Evolutionary conservation across 2,797 vertebrate genomes (phyloP), one percentile per base, ranked within the genome.

Genomic region (Etheostoma perlongum): DNA sequence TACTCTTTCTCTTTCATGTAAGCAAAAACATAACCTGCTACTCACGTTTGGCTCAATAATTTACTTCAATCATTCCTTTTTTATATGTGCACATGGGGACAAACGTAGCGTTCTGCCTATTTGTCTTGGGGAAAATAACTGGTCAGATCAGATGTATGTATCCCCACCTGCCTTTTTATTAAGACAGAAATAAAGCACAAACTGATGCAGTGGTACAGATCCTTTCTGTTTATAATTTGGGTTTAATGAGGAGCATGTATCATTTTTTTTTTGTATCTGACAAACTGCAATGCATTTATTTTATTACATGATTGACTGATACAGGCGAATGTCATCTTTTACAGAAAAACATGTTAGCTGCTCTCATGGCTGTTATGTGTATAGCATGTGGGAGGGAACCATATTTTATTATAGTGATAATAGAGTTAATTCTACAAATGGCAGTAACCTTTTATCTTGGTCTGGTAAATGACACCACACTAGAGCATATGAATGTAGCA

Each of bases 181-280:
- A 72, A 74, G 59, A 78, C 21, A 68, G 57, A 68, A 79, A 81
- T 57, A 44, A 67, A 69, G 21, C 21, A 30, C 42, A 40, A 63
- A 77, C 21, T 77, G 69, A 60, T 52, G 76, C 36, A 59, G n/a
- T 58, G 57, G n/a, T 54, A 40, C 19, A 80, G 67, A 82, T 67
- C 42, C 6, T 33, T 36, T 69, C 63, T 58, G 52, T 83, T 79
- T 67, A 55, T 85, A 80, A 84, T 89, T 25, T 54, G 59, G 59
- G 86, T 86, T 88, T 86, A 85, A 93, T 86, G 78, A 89, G 80
- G 72, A 27, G 13, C 75, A 79, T 85, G 51, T 30, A 76, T 84
- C 72, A 81, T 59, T 79, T 69, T 75, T 64, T 65, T 75, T 64
- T 65, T 49, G 27, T 59, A 59, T 36, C 70, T 51, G 74, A 74